phyloP scores from a whole-genome alignment of 2,888 invertebrate genomes.

The Drosophila bunnanda region DNA sequence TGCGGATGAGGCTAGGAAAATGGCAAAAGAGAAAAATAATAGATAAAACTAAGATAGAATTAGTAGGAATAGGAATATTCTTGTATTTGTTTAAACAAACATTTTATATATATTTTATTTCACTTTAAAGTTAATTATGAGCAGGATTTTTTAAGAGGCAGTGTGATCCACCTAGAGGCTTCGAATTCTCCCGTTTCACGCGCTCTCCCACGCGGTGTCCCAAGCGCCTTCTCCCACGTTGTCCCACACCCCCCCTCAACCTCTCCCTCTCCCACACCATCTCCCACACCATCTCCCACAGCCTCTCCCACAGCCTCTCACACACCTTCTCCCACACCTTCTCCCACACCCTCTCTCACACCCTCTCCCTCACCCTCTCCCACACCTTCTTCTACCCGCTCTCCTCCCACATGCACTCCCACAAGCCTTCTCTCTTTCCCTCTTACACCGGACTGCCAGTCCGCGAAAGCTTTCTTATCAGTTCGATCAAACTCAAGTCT shows the following conservation, averaged over 20 bases:
- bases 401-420: too few relatives aligned
- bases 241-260: too few relatives aligned
- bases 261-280: too few relatives aligned
- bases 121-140: too few relatives aligned
- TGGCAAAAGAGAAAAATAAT: background rate
- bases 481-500: background rate
- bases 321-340: too few relatives aligned
- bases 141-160: background rate
- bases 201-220: background rate
- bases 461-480: background rate
- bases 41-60: background rate
- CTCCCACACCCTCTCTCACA: too few relatives aligned
- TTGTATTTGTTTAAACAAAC: background rate
- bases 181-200: background rate
- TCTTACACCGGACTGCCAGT: background rate
- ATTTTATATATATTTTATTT: too few relatives aligned
- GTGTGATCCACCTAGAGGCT: background rate
- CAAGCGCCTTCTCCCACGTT: too few relatives aligned
- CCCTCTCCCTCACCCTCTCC: too few relatives aligned
- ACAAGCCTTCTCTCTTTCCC: background rate
- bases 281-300: too few relatives aligned
- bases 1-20: constrained; percentile 30
- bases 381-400: background rate
- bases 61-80: background rate
- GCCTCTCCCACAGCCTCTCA: too few relatives aligned